Percentiles rank a stretch among this genome's conserved stretches.
Conservation (phyloP, 2,113 vertebrate species). For the Monopterus albus region DNA sequence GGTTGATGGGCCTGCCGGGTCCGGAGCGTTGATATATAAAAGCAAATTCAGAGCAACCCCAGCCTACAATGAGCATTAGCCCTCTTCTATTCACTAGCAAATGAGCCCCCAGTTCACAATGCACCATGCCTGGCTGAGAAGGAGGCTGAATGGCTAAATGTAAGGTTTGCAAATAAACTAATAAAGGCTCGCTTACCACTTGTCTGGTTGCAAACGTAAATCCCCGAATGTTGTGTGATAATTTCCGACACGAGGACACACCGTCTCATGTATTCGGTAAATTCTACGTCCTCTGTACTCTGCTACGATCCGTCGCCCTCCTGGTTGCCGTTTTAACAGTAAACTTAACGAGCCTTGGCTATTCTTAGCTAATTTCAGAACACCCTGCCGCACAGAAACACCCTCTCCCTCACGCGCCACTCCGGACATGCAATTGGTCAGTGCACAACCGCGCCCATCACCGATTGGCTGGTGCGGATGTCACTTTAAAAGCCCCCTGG, state of each 20-base stretch:
- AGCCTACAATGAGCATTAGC: conserved; percentile 47
- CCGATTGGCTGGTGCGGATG: conserved; percentile 53
- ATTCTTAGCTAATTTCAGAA: conserved; percentile 76
- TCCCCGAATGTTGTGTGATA: conserved; percentile 15
- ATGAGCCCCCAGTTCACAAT: conserved; percentile 20
- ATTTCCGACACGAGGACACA: conserved; percentile 46
- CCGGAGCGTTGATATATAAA: background rate
- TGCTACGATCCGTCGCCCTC: conserved; percentile 39
- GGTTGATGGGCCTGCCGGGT: conserved; percentile 21
- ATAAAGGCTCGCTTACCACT: conserved; percentile 59
- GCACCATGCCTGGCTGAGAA: conserved; percentile 40
- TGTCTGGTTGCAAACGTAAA: conserved; percentile 8
- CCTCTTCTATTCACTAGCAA: conserved; percentile 35
- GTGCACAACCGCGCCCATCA: background rate
- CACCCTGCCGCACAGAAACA: conserved; percentile 67
- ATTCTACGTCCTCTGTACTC: conserved; percentile 31
- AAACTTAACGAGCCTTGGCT: conserved; percentile 72
- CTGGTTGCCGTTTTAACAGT: conserved; percentile 54
- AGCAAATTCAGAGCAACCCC: conserved; percentile 27
- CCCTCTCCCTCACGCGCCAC: conserved; percentile 60
- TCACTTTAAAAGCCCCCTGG: too few relatives aligned
- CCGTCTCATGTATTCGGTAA: conserved; percentile 46
- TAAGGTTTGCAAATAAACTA: conserved; percentile 2
- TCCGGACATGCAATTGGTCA: conserved; percentile 54
- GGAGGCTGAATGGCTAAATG: conserved; percentile 4